Evolutionary conservation across 1,140 invertebrate species (phyloP).

Genomic region (Holcopasites calliopsidis): DNA sequence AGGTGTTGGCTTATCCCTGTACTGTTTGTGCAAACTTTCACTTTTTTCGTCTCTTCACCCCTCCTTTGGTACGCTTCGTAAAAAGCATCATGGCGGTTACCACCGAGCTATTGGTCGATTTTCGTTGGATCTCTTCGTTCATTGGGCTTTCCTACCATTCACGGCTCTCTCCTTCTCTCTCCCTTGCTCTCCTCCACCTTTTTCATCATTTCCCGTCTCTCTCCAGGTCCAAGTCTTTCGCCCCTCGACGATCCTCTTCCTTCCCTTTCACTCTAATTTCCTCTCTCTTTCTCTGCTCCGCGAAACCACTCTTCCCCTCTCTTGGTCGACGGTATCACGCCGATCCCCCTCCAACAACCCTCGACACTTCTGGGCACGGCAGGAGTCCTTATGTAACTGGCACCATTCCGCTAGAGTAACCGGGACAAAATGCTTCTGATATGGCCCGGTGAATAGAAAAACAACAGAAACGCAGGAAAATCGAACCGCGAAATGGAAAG

Average conservation of each 20-base stretch:
- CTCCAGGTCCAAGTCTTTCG: too few species aligned
- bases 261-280: conserved; percentile 40
- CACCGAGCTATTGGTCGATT: conserved; percentile 66
- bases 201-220: neutral
- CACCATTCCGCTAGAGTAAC: conserved; percentile 74
- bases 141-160: conserved; percentile 62
- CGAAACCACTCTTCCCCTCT: neutral
- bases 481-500: neutral
- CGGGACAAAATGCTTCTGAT: conserved; percentile 71
- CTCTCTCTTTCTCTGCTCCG: conserved; percentile 54
- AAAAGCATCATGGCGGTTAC: conserved; percentile 61
- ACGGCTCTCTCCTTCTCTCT: conserved; percentile 19
- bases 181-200: conserved; percentile 24
- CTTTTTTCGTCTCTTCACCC: conserved; percentile 72
- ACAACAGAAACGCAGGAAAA: conserved; percentile 41
- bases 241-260: conserved; percentile 35
- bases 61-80: conserved; percentile 40
- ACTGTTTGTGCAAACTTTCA: conserved; percentile 72
- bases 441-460: conserved; percentile 60
- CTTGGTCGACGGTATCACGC: conserved; percentile 23
- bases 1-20: conserved; percentile 50
- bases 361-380: conserved; percentile 73
- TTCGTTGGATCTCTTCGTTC: conserved; percentile 65
- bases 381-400: conserved; percentile 78
- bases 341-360: conserved; percentile 62